phyloP scores from a whole-genome alignment of 1,140 invertebrate genomes.

The Tetranychus urticae region DNA sequence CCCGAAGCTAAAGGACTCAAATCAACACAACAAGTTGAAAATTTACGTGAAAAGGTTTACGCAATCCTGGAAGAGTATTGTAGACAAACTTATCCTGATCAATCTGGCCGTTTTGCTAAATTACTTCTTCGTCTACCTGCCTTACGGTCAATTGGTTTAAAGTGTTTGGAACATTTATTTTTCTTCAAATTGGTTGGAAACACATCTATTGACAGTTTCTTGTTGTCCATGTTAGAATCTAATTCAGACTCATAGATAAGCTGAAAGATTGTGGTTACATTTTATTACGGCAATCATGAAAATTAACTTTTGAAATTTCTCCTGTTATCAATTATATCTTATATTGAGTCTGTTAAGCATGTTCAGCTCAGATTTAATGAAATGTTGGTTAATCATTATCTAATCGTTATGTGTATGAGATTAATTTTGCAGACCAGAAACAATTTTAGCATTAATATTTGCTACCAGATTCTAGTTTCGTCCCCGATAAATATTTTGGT shows the following conservation, averaged over 20 bases:
- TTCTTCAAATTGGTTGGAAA: slow-evolving; percentile 61
- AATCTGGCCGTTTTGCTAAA: slow-evolving; percentile 82
- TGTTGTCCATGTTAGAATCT: slow-evolving; percentile 36
- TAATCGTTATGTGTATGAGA: too few species aligned
- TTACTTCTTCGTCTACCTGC: slow-evolving; percentile 73
- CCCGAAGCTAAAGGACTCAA: slow-evolving; percentile 77
- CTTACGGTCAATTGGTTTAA: slow-evolving; percentile 77
- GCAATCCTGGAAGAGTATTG: slow-evolving; percentile 83
- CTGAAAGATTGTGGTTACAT: too few species aligned
- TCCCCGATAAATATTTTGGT: too few species aligned
- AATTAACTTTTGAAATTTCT: too few species aligned
- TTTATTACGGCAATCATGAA: too few species aligned
- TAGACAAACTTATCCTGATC: slow-evolving; percentile 53
- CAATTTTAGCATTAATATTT: too few species aligned
- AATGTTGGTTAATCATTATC: too few species aligned
- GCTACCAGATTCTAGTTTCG: too few species aligned
- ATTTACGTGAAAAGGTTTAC: slow-evolving; percentile 77
- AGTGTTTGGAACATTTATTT: slow-evolving; percentile 84
- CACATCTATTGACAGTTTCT: slow-evolving; percentile 24
- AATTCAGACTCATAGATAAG: neutral
- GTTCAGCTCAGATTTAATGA: too few species aligned
- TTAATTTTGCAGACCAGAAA: too few species aligned
- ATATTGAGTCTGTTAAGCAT: too few species aligned
- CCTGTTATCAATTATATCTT: too few species aligned
- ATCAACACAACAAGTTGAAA: slow-evolving; percentile 53